Evolutionary conservation across 2,113 vertebrate species (phyloP).

Genomic region (Pipra filicauda): DNA sequence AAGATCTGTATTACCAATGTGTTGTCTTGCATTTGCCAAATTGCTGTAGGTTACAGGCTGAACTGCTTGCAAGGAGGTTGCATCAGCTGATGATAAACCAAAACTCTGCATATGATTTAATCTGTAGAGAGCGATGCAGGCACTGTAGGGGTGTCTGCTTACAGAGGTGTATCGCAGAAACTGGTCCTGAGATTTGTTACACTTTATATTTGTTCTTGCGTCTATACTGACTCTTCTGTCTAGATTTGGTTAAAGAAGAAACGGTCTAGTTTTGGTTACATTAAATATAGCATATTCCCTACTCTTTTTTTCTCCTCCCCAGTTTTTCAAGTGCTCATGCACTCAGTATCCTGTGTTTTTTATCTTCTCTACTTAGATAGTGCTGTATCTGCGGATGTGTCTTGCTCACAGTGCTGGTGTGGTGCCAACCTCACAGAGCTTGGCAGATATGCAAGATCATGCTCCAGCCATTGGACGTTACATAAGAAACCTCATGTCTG

Average conservation of each 20-base stretch:
- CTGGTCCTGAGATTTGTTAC: neutral
- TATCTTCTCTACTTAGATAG: slow-evolving; percentile 77
- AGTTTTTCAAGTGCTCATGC: neutral
- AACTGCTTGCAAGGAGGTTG: neutral
- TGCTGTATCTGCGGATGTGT: slow-evolving; percentile 95
- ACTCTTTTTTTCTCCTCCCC: neutral
- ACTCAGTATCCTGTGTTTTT: neutral
- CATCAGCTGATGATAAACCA: neutral
- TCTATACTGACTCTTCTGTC: neutral
- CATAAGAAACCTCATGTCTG: slow-evolving; percentile 82
- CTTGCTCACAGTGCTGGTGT: slow-evolving; percentile 91
- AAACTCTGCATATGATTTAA: neutral
- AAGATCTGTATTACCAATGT: neutral
- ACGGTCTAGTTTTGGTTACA: neutral
- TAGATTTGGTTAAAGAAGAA: neutral
- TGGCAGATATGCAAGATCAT: slow-evolving; percentile 95
- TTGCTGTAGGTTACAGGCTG: neutral
- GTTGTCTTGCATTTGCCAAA: neutral
- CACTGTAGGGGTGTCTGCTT: neutral
- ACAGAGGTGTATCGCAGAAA: neutral
- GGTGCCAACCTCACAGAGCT: slow-evolving; percentile 82
- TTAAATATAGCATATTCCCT: neutral
- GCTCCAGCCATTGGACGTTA: slow-evolving; percentile 92
- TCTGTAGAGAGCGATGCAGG: neutral
- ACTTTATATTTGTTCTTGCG: neutral